These are phyloP conservation scores for Enhydra lutris DNA, from an alignment of 2,113 vertebrate genomes.

Conservation along the genomic window DNA sequence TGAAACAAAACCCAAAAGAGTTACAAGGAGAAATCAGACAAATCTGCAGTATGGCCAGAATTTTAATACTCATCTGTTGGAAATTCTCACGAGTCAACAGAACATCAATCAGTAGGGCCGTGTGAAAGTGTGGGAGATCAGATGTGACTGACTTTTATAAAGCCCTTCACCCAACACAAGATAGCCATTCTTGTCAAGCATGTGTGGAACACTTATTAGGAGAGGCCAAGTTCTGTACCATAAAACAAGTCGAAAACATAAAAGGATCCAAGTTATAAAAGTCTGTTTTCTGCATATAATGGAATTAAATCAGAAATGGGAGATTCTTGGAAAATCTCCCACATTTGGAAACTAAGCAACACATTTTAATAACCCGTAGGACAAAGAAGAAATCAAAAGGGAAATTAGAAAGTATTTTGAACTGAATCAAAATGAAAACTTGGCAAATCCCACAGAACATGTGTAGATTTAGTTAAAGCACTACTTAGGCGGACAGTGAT, in stretches of 20 bases:
- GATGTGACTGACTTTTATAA: too few relatives aligned
- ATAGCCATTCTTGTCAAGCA: too few relatives aligned
- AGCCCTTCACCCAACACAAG: too few relatives aligned
- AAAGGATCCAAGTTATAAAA: neutral
- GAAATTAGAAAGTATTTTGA: neutral
- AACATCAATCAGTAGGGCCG: too few relatives aligned
- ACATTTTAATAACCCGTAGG: neutral
- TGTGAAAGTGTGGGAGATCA: rapidly evolving
- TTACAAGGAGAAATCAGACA: neutral
- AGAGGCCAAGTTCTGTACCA: neutral
- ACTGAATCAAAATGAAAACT: neutral
- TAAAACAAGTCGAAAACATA: too few relatives aligned
- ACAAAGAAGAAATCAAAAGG: neutral
- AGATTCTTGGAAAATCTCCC: neutral
- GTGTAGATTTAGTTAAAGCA: neutral
- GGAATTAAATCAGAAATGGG: neutral
- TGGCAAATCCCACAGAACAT: neutral
- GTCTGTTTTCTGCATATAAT: too few relatives aligned
- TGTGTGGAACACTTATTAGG: rapidly evolving
- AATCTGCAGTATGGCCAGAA: neutral
- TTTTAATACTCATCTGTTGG: too few relatives aligned
- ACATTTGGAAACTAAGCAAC: neutral
- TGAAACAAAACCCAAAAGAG: neutral
- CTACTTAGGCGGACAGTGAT: too few relatives aligned
- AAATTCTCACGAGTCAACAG: rapidly evolving